A percentile compares a stretch with the other conserved stretches of the same genome.
Evolutionary conservation across 2,888 invertebrate species (phyloP).

Genomic region (Zaprionus lineosus): DNA sequence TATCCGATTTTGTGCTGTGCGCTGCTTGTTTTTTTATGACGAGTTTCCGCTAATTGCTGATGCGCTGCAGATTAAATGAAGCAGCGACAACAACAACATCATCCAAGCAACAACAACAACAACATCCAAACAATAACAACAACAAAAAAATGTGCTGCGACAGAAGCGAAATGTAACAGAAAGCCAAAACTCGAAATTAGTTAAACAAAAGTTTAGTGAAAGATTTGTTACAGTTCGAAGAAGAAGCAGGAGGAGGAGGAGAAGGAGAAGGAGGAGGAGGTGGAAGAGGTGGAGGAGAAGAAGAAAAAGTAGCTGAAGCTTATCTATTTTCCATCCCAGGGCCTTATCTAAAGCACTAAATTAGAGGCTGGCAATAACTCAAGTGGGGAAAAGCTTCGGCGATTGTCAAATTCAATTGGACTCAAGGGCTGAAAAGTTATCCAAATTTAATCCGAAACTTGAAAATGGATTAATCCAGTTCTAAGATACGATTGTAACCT

Average conservation of each 20-base stretch:
- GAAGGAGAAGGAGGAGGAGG: no score
- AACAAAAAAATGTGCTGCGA: slow-evolving; percentile 46
- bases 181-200: background rate
- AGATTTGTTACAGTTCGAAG: background rate
- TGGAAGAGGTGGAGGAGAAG: no score
- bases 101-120: slow-evolving; percentile 20
- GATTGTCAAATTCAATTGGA: no score
- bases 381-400: no score
- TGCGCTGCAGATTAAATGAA: slow-evolving; percentile 74
- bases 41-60: slow-evolving; percentile 79
- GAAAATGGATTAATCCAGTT: no score
- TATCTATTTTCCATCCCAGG: background rate
- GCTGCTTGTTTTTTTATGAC: slow-evolving; percentile 68
- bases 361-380: no score
- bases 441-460: no score
- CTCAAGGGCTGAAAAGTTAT: no score
- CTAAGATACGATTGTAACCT: no score
- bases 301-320: background rate
- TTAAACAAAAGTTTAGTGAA: background rate
- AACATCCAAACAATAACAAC: slow-evolving; percentile 27
- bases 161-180: slow-evolving; percentile 35
- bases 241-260: no score
- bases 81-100: slow-evolving; percentile 31
- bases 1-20: slow-evolving; percentile 71
- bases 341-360: no score